Evolutionary conservation across 2,797 vertebrate genomes (phyloP).

Genomic region (Benthosema pterotum): DNA sequence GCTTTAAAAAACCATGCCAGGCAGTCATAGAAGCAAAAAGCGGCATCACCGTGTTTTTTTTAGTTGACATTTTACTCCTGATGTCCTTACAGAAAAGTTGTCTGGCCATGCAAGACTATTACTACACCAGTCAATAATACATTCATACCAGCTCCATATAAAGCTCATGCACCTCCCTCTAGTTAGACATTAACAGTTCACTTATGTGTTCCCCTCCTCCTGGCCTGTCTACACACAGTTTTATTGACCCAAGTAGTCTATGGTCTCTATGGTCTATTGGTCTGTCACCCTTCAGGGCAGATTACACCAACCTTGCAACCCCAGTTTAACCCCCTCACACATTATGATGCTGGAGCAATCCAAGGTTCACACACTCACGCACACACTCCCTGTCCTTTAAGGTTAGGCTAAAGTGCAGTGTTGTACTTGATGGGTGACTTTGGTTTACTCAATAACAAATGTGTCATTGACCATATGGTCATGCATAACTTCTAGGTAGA

Average conservation of each 20-base stretch:
- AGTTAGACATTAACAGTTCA: constrained; percentile 73
- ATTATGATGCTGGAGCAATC: background rate
- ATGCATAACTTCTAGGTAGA: too few relatives aligned
- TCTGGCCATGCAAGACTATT: too few relatives aligned
- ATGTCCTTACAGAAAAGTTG: too few relatives aligned
- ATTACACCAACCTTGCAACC: background rate
- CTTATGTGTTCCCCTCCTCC: constrained; percentile 37
- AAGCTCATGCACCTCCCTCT: constrained; percentile 59
- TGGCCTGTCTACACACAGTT: constrained; percentile 44
- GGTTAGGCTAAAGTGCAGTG: too few relatives aligned
- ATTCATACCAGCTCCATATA: constrained; percentile 21
- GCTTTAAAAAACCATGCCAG: too few relatives aligned
- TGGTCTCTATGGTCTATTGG: background rate
- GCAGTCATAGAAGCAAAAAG: too few relatives aligned
- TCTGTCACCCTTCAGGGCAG: background rate
- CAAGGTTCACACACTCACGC: background rate
- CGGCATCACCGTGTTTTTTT: too few relatives aligned
- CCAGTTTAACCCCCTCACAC: background rate
- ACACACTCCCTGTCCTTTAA: background rate
- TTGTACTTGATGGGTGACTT: too few relatives aligned
- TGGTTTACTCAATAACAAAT: too few relatives aligned
- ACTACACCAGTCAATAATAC: constrained; percentile 30
- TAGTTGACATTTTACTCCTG: too few relatives aligned
- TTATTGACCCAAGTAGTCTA: constrained; percentile 56
- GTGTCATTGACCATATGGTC: too few relatives aligned